Evolutionary conservation across 2,797 vertebrate genomes (phyloP), one percentile per base, ranked within the genome.

Genomic region (Glyptemys insculpta): DNA sequence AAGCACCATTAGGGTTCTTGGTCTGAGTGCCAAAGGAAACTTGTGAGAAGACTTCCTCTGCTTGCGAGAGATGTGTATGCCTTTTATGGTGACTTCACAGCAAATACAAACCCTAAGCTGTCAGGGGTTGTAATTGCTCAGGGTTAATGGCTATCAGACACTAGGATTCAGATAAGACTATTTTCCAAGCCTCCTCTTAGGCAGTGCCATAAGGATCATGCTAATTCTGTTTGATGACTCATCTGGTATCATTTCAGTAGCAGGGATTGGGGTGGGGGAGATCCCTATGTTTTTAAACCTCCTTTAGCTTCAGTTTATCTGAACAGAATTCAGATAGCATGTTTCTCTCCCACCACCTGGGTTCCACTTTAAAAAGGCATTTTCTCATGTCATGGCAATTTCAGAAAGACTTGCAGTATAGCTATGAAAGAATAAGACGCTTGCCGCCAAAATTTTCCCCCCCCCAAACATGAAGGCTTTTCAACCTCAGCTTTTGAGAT

Each of bases 311-410:
- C 95, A 15, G 87, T 87, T 92, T 96, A 92, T 95, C 95, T 59
- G 82, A 81, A 62, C 65, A 68, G 82, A 94, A 93, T 89, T 94
- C 88, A 84, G 96, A 95, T 88, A 90, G 86, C 83, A 90, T 94
- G 72, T 95, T 94, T 95, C 95, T 91, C 91, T 89, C 85, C 88
- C 6, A 34, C 95, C 97, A 97, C 96, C 96, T 97, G 95, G 95
- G 95, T 90, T 83, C 92, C 95, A 88, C 94, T 96, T 96, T 95
- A 87, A 92, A 93, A 93, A 95, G 91, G 91, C 79, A 47, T 95
- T 97, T 96, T 93, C 95, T 97, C 85, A 9, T 89, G 95, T 92
- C 86, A 87, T 44, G 82, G 89, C 92, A 93, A 96, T 97, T 96
- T 96, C 94, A 93, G 95, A 85, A 95, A 94, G 92, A 89, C 96